Evolutionary conservation across 2,888 invertebrate genomes (phyloP), one percentile per base, ranked within the genome.

Genomic region (Lordiphosa fenestrarum): DNA sequence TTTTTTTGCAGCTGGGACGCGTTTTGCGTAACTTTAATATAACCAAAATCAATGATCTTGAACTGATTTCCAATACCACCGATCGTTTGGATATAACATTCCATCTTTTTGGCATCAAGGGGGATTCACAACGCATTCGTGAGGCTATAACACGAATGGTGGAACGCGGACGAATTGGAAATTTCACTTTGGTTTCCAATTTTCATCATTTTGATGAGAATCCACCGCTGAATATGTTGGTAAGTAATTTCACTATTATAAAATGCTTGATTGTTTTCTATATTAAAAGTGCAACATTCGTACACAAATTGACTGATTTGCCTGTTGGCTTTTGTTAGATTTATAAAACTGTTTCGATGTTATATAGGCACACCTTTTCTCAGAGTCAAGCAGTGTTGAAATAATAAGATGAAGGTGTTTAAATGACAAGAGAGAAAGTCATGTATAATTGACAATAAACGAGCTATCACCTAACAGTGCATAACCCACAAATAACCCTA

Each of bases 171-270:
- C 90, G 91, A 23, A 90, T 93, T 52, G 91, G 91, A 37, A 92
- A 93, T 75, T 90, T 93, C 57, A 91, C 92, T 36, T 87, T 93
- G 48, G 91, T 92, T 25, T 92, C 94, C 0, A 93, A 94, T 58
- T 92, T 93, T 73, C 91, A 94, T 74, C 92, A 93, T 54, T 93
- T 94, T 67, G 92, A 93, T 60, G 94, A 93, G 89, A 94, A 94
- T 73, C 94, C 94, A 1, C 92, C 94, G 0, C 90, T 95, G 0
- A 92, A 92, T 73, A 89, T 94, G 66, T 92, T 94, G 91, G 95
- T 95, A 84, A 91, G 74, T 73, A 30, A 5, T 15, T 7, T 25
- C 1, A 25, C 1, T 6, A 6, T 25, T 2, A 19, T n/a, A n/a
- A n/a, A n/a, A n/a, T n/a, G n/a, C n/a, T n/a, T n/a, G n/a, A n/a